These are phyloP conservation scores for Camponotus pennsylvanicus DNA, from an alignment of 1,140 invertebrate species.

Conservation along the genomic window DNA sequence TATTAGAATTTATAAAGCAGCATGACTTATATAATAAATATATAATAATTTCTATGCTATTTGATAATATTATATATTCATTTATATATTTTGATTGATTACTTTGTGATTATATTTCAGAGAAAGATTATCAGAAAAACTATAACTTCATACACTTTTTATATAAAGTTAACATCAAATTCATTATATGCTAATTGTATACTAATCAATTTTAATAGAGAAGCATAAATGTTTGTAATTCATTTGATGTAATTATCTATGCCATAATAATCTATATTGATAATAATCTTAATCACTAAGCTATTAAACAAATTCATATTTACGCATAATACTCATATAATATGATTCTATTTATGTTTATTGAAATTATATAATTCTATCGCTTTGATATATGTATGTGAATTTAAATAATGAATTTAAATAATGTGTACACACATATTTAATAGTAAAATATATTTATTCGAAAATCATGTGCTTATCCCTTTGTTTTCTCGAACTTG, in stretches of 20 bases:
- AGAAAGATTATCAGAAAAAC: too few relatives aligned
- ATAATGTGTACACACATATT: not conserved
- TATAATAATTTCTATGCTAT: not conserved
- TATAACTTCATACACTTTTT: not conserved
- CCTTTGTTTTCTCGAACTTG: not conserved
- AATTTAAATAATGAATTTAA: not conserved
- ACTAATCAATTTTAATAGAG: too few relatives aligned
- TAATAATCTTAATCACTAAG: too few relatives aligned
- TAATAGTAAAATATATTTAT: not conserved
- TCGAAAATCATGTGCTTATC: not conserved
- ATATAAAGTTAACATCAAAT: too few relatives aligned
- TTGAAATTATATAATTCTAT: not conserved
- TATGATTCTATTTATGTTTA: not conserved
- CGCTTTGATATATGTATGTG: not conserved
- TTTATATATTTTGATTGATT: too few relatives aligned
- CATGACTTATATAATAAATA: not conserved
- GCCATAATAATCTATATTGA: too few relatives aligned
- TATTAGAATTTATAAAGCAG: not conserved
- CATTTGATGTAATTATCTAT: too few relatives aligned
- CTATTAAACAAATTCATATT: too few relatives aligned
- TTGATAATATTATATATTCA: not conserved
- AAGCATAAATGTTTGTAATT: too few relatives aligned
- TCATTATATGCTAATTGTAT: too few relatives aligned
- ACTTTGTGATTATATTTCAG: too few relatives aligned
- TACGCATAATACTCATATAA: not conserved